Conservation (phyloP, 2,113 vertebrate species). For the Mus spicilegus region DNA sequence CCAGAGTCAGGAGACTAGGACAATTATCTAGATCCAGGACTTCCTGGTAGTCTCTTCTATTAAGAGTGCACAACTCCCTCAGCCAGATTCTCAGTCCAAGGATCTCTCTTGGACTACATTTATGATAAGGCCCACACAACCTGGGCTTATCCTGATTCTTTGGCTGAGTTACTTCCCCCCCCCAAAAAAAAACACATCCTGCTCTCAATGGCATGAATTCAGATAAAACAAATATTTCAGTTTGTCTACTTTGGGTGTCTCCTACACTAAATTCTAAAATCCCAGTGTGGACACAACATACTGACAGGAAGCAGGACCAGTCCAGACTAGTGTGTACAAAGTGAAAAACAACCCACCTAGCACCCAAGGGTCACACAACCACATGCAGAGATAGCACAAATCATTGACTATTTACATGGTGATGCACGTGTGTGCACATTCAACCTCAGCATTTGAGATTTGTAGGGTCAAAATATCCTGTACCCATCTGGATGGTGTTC, state of each 20-base stretch:
- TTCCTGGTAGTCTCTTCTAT: neutral
- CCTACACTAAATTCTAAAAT: neutral
- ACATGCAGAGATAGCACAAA: neutral
- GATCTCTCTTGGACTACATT: neutral
- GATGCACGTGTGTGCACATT: rapidly evolving
- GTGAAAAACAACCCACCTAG: no score
- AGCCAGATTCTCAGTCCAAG: neutral
- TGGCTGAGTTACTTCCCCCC: neutral
- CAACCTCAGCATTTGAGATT: rapidly evolving
- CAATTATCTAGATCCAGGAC: neutral
- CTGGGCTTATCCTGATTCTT: neutral
- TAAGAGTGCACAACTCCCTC: neutral
- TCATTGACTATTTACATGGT: neutral
- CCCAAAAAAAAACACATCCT: neutral
- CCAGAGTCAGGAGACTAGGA: neutral
- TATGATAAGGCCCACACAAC: no score
- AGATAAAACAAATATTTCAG: neutral
- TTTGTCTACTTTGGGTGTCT: neutral
- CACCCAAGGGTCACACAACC: neutral
- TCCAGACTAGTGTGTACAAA: neutral
- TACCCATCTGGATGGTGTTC: neutral
- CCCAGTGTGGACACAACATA: rapidly evolving
- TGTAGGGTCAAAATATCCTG: neutral
- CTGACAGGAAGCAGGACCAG: neutral
- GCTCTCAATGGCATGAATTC: neutral